Conservation (phyloP, 2,888 invertebrate species). For the Xylota sylvarum region DNA sequence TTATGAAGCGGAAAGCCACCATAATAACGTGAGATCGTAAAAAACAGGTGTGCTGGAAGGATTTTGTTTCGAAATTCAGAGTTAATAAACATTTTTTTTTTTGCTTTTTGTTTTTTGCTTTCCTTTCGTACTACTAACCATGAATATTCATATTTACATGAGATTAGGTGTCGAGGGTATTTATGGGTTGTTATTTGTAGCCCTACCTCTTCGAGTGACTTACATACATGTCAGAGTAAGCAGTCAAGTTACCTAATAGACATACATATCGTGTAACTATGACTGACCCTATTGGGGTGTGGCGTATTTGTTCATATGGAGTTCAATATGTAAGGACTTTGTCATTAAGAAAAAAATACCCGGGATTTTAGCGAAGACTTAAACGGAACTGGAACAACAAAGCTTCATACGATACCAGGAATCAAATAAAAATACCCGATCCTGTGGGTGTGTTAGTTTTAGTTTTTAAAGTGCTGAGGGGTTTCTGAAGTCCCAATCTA, state of each 20-base stretch:
- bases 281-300: not conserved
- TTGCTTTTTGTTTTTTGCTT: not conserved
- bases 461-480: too few relatives aligned
- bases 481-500: too few relatives aligned
- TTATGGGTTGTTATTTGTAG: constrained; percentile 2
- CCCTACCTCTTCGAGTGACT: not conserved
- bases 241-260: constrained; percentile 6
- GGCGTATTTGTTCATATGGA: not conserved
- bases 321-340: too few relatives aligned
- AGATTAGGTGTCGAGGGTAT: constrained; percentile 22
- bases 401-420: too few relatives aligned
- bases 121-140: not conserved
- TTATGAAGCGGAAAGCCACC: constrained; percentile 1
- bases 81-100: constrained; percentile 14
- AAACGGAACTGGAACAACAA: too few relatives aligned
- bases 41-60: constrained; percentile 12
- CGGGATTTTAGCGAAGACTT: too few relatives aligned
- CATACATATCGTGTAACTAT: not conserved
- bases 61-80: constrained; percentile 13
- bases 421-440: too few relatives aligned
- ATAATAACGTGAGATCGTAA: not conserved
- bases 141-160: constrained; percentile 21
- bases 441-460: too few relatives aligned
- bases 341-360: too few relatives aligned
- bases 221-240: not conserved